phyloP scores from a whole-genome alignment of 2,888 invertebrate species.

The Ditula angustiorana region DNA sequence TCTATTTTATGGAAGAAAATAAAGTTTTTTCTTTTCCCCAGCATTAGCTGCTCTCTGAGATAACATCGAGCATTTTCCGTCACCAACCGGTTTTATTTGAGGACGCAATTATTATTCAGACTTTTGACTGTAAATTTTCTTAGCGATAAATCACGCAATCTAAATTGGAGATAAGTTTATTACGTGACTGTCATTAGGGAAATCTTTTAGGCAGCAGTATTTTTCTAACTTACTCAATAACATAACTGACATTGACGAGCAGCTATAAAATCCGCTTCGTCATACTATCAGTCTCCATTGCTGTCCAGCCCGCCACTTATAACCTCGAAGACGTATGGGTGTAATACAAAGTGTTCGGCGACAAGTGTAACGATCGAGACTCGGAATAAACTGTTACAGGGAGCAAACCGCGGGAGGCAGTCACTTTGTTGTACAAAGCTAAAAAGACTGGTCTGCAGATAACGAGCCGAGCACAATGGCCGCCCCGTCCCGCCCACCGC shows the following conservation, averaged over 20 bases:
- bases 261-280: not conserved
- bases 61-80: constrained; percentile 51
- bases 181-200: not conserved
- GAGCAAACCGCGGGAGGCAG: constrained; percentile 49
- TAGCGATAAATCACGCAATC: constrained; percentile 17
- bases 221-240: not conserved
- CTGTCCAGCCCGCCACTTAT: constrained; percentile 10
- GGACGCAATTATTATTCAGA: constrained; percentile 35
- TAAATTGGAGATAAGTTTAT: constrained; percentile 1
- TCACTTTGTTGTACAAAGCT: constrained; percentile 71
- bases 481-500: constrained; percentile 63
- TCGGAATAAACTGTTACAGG: constrained; percentile 59
- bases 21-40: constrained; percentile 73
- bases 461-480: constrained; percentile 73
- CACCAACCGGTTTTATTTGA: constrained; percentile 41
- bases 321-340: constrained; percentile 8
- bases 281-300: constrained; percentile 22
- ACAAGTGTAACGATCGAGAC: constrained; percentile 21
- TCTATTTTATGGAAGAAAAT: constrained; percentile 76
- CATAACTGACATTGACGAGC: not conserved
- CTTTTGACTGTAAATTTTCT: constrained; percentile 27
- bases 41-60: constrained; percentile 61
- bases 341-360: constrained; percentile 15
- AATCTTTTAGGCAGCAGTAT: not conserved
- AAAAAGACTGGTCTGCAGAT: constrained; percentile 79